Evolutionary conservation across 2,888 invertebrate species (phyloP).

Genomic region (Parnassius mnemosyne): DNA sequence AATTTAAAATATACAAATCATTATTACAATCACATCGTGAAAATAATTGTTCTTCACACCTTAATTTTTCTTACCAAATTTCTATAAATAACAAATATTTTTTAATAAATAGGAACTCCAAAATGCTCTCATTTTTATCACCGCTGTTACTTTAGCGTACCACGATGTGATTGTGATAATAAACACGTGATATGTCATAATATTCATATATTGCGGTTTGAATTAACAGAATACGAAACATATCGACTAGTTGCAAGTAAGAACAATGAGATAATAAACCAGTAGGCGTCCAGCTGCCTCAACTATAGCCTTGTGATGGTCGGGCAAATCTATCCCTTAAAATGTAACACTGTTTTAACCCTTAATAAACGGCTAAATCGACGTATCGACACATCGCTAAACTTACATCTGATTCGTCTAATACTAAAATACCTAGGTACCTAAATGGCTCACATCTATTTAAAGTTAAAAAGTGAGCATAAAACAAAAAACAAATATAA

Average conservation of each 20-base stretch:
- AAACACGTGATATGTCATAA: background rate
- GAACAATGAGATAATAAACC: background rate
- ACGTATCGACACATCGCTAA: slow-evolving; percentile 37
- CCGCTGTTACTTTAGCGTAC: slow-evolving; percentile 21
- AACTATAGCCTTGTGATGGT: slow-evolving; percentile 28
- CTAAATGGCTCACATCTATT: slow-evolving; percentile 45
- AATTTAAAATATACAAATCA: too few relatives aligned
- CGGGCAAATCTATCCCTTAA: slow-evolving; percentile 44
- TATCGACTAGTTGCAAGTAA: background rate
- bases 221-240: background rate
- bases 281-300: slow-evolving; percentile 4
- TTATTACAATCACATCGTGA: too few relatives aligned
- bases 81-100: background rate
- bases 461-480: slow-evolving; percentile 47
- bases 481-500: slow-evolving; percentile 76
- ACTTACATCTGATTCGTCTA: slow-evolving; percentile 54
- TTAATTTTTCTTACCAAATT: too few relatives aligned
- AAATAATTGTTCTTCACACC: too few relatives aligned
- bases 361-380: slow-evolving; percentile 60
- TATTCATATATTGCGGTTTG: too few relatives aligned
- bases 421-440: slow-evolving; percentile 57
- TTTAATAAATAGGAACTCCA: slow-evolving; percentile 4
- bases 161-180: slow-evolving; percentile 5
- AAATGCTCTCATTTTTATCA: slow-evolving; percentile 7
- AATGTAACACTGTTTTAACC: slow-evolving; percentile 54